Evolutionary conservation across 2,888 invertebrate genomes (phyloP).

Genomic region (Drosophila acutilabella): DNA sequence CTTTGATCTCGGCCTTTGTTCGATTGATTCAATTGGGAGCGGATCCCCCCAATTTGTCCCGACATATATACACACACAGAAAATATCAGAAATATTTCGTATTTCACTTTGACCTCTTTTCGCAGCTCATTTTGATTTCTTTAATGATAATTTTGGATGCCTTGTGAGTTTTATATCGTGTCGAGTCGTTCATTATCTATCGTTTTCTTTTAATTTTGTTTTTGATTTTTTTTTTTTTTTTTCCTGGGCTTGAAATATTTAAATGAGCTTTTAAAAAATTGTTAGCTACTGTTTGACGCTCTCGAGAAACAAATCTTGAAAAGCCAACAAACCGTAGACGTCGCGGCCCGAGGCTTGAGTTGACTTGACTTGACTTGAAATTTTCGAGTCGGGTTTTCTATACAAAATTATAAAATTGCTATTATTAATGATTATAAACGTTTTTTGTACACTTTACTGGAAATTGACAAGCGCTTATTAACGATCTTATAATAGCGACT

Average conservation of each 20-base stretch:
- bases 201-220: constrained; percentile 19
- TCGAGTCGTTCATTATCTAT: constrained; percentile 43
- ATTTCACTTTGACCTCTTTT: constrained; percentile 41
- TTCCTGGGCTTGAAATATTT: constrained; percentile 50
- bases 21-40: constrained; percentile 6
- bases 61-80: neutral
- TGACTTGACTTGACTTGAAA: constrained; percentile 2
- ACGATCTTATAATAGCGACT: constrained; percentile 78
- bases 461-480: constrained; percentile 82
- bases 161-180: constrained; percentile 2
- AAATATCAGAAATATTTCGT: constrained; percentile 8
- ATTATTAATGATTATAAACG: constrained; percentile 82
- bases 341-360: constrained; percentile 25
- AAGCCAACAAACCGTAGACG: constrained; percentile 27
- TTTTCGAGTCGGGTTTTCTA: constrained; percentile 48
- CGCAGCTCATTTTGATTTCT: constrained; percentile 42
- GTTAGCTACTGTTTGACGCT: constrained; percentile 79
- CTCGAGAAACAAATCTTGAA: constrained; percentile 44
- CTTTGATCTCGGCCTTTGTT: constrained; percentile 9
- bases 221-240: constrained; percentile 6
- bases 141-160: constrained; percentile 35
- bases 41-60: constrained; percentile 25
- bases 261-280: constrained; percentile 75
- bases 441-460: constrained; percentile 75
- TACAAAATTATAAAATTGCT: constrained; percentile 77